Percentiles rank a stretch among this genome's conserved stretches.
Conservation (phyloP, 2,888 invertebrate species). For the Hirtodrosophila histrioides region DNA sequence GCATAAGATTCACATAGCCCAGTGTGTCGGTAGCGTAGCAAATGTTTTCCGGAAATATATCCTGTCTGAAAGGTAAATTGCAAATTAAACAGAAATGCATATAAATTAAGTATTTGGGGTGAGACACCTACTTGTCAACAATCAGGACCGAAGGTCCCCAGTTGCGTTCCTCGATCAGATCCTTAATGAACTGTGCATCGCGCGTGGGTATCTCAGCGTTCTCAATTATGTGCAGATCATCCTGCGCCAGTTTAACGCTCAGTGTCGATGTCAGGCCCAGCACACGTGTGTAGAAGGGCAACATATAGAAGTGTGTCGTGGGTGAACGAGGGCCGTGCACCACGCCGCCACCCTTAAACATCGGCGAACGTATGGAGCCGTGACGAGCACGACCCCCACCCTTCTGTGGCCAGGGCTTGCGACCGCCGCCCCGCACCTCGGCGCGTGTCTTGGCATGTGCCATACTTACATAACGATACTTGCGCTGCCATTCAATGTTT, state of each 20-base stretch:
- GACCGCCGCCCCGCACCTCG: conserved; percentile 94
- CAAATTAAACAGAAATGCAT: conserved; percentile 2
- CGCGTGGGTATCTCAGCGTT: conserved; percentile 93
- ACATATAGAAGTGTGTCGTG: conserved; percentile 96
- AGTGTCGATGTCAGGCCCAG: conserved; percentile 92
- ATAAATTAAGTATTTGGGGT: not conserved
- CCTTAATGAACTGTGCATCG: conserved; percentile 90
- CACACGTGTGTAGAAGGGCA: conserved; percentile 91
- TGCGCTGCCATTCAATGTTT: conserved; percentile 94
- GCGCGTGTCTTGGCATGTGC: conserved; percentile 91
- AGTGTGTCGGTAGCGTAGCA: conserved; percentile 91
- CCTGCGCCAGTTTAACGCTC: conserved; percentile 96
- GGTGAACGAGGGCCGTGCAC: conserved; percentile 97
- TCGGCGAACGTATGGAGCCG: conserved; percentile 95
- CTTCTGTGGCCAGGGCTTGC: conserved; percentile 99
- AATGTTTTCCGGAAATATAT: conserved; percentile 95
- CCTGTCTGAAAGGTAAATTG: conserved; percentile 87
- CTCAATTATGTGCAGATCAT: conserved; percentile 96
- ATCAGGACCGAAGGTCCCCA: conserved; percentile 99
- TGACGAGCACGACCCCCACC: conserved; percentile 95
- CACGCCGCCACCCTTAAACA: conserved; percentile 93
- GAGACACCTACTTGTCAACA: conserved; percentile 91
- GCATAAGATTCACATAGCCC: conserved; percentile 96
- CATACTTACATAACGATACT: conserved; percentile 93
- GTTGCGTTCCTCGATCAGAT: conserved; percentile 92